These are phyloP conservation scores for Thalassaphorura encarpata DNA, from an alignment of 1,140 invertebrate species.

Conservation along the genomic window DNA sequence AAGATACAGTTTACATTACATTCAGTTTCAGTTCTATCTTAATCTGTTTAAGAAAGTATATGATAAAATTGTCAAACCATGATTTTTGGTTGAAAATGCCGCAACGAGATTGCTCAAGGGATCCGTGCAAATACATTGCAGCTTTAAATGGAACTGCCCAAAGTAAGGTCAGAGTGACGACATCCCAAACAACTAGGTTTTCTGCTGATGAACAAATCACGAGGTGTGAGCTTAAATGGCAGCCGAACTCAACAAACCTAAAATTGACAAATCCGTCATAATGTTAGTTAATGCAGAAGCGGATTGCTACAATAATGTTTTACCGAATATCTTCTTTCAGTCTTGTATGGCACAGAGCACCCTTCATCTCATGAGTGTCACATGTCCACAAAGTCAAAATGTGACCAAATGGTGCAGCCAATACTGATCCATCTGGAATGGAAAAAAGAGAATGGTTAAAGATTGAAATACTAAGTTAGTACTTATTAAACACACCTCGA, in stretches of 20 bases:
- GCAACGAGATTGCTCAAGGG: conserved; percentile 53
- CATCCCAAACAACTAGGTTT: conserved; percentile 58
- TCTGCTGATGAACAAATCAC: conserved; percentile 47
- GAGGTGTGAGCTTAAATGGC: conserved; percentile 51
- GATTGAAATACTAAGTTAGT: background rate
- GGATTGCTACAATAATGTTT: conserved; percentile 11
- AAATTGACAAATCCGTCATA: conserved; percentile 16
- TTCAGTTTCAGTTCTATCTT: background rate
- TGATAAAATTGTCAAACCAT: conserved; percentile 40
- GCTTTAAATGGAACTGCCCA: conserved; percentile 49
- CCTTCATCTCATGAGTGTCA: conserved; percentile 45
- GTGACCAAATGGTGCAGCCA: conserved; percentile 59
- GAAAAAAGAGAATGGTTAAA: background rate
- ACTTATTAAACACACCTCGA: conserved; percentile 31
- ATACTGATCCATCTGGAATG: conserved; percentile 55
- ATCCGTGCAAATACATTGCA: conserved; percentile 46
- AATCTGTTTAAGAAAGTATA: background rate
- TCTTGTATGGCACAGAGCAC: conserved; percentile 35
- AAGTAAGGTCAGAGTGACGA: conserved; percentile 51
- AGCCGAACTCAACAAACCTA: conserved; percentile 55
- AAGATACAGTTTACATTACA: conserved; percentile 16
- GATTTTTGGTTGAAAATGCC: conserved; percentile 50
- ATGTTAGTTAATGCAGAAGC: too few species aligned
- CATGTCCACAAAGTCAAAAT: conserved; percentile 58
- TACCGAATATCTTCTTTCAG: conserved; percentile 34